Base-by-base conservation (phyloP, 2,888 invertebrate genomes). In the Apoda limacodes region DNA sequence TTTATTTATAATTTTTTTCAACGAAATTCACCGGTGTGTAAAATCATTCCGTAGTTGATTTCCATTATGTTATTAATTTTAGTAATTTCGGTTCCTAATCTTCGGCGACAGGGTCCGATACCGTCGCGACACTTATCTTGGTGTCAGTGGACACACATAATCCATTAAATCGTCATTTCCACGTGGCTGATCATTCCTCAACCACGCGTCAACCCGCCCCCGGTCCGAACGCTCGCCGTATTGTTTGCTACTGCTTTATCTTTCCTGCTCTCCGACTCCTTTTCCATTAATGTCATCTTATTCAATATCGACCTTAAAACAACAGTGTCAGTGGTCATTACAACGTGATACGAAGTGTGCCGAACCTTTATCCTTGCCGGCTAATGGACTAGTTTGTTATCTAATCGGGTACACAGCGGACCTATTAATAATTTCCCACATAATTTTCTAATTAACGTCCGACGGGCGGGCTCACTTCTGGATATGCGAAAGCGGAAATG, bases 121-220 rank as follows among this genome's bases (percentile, higher is more conserved):
- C 55, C 58, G 64, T 50, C 53, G 66, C 67, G 75, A 76, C 80
- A 78, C 74, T 78, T 78, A 78, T 78, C 78, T 74, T 58, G 62
- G 65, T 72, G 74, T 75, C 75, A 66, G 61, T 59, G 65, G 70
- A 80, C 80, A 80, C 65, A 74, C 68, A 74, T 80, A 74, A 78
- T 80, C 78, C 80, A 80, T 80, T 80, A 80, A 78, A 72, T 76
- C 80, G 75, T 78, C 78, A 78, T 78, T 80, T 80, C 76, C 76
- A 78, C 70, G 50, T 62, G 56, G 74, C 56, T 75, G 76, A 68
- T 75, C 71, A 78, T 78, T 78, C 74, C 59, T 78, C 74, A 76
- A 74, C 70, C 74, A 70, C 71, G 69, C 72, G 68, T 76, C 72
- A 65, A 53, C 59, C 59, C 66, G 71, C 75, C 75, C 72, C 71